Conservation (phyloP, 2,113 vertebrate genomes). For the Nothocercus nigrocapillus region DNA sequence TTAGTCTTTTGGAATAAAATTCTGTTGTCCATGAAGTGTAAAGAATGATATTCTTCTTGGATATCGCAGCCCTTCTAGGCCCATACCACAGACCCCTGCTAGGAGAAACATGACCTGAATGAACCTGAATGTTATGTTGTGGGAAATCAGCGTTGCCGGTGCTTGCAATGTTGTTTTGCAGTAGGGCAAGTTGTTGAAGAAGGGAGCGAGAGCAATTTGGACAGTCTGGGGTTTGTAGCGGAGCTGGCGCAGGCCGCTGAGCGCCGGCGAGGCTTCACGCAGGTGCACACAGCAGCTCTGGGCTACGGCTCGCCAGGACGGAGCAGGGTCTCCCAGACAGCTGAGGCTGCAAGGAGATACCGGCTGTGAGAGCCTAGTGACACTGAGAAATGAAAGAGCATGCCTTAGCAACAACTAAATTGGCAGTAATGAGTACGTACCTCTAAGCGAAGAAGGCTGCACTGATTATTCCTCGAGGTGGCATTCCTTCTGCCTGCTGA, state of each 20-base stretch:
- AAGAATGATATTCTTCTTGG: background rate
- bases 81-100: rapidly evolving
- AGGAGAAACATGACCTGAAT: background rate
- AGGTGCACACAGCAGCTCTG: background rate
- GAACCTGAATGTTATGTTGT: background rate
- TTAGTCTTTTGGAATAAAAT: background rate
- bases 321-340: constrained; percentile 19
- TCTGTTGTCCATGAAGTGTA: background rate
- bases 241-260: rapidly evolving
- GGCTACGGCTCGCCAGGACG: rapidly evolving
- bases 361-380: background rate
- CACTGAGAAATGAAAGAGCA: background rate
- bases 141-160: background rate
- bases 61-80: background rate
- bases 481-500: background rate
- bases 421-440: rapidly evolving
- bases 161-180: rapidly evolving
- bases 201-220: background rate
- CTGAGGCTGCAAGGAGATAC: background rate
- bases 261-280: background rate
- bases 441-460: background rate
- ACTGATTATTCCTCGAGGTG: background rate
- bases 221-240: rapidly evolving
- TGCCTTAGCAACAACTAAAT: constrained; percentile 18
- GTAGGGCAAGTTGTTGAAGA: background rate